Evolutionary conservation across 1,140 invertebrate genomes (phyloP).

Genomic region (Drosophila chauvacae): DNA sequence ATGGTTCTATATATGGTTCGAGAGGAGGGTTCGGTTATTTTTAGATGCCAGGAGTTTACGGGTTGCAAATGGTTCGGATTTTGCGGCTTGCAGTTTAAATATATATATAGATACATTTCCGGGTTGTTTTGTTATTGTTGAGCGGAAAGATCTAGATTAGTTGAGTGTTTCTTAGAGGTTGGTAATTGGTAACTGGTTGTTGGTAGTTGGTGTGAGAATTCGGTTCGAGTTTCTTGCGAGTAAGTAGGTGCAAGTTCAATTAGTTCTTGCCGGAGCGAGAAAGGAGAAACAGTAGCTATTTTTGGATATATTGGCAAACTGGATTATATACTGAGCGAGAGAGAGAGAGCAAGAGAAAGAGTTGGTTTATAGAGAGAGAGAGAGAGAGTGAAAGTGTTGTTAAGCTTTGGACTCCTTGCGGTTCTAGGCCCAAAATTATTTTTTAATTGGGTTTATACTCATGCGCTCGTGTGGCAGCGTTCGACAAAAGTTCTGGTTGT

Average conservation of each 20-base stretch:
- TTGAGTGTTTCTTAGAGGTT: conserved; percentile 34
- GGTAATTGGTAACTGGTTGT: conserved; percentile 27
- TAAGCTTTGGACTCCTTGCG: conserved; percentile 53
- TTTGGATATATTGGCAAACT: conserved; percentile 26
- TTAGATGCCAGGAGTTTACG: conserved; percentile 70
- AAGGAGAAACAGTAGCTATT: conserved; percentile 28
- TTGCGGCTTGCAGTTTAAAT: conserved; percentile 32
- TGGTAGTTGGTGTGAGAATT: conserved; percentile 44
- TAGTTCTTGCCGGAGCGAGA: conserved; percentile 65
- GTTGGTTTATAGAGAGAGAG: conserved; percentile 17
- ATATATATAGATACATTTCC: conserved; percentile 40
- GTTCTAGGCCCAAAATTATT: conserved; percentile 21
- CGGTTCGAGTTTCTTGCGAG: conserved; percentile 41
- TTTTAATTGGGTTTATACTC: conserved; percentile 29
- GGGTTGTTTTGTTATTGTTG: conserved; percentile 23
- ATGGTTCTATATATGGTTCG: conserved; percentile 40
- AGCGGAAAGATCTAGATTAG: conserved; percentile 47
- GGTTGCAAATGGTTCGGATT: conserved; percentile 61
- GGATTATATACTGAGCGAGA: conserved; percentile 19
- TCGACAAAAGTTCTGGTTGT: conserved; percentile 58
- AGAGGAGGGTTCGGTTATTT: conserved; percentile 31
- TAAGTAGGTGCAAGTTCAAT: conserved; percentile 68
- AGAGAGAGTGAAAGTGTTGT: conserved; percentile 18
- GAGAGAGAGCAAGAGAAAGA: conserved; percentile 34
- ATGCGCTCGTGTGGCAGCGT: conserved; percentile 52